Conservation (phyloP, 2,797 vertebrate genomes). For the Microctenopoma steveboyesi region DNA sequence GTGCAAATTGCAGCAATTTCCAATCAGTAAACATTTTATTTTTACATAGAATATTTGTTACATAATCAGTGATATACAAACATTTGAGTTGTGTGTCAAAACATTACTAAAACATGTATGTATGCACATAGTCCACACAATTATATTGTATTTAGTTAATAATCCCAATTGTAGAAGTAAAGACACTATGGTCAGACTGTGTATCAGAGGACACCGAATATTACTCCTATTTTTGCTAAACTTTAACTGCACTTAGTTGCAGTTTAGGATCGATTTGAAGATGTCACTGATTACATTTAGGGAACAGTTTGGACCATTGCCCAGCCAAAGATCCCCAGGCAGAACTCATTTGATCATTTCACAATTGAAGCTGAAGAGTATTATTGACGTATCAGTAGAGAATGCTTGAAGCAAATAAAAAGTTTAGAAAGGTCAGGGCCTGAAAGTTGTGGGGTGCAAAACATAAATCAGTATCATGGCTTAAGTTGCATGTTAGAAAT, state of each 20-base stretch:
- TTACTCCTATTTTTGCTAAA: constrained; percentile 30
- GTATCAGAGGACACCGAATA: constrained; percentile 18
- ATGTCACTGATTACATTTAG: constrained; percentile 57
- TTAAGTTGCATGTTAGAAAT: too few species aligned
- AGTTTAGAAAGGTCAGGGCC: constrained; percentile 18
- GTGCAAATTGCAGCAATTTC: too few species aligned
- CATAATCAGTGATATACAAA: not conserved
- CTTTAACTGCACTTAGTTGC: constrained; percentile 35
- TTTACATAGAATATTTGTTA: too few species aligned
- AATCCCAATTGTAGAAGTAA: constrained; percentile 1
- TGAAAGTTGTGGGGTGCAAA: not conserved
- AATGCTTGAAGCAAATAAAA: constrained; percentile 23
- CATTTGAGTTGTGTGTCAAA: not conserved
- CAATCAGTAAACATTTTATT: too few species aligned
- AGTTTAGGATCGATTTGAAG: constrained; percentile 55
- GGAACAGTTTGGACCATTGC: constrained; percentile 40
- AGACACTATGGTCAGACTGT: constrained; percentile 30
- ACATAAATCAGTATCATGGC: too few species aligned
- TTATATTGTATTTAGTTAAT: not conserved
- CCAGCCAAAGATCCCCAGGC: constrained; percentile 38
- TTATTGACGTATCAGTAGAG: constrained; percentile 34
- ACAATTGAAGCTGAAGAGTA: constrained; percentile 33
- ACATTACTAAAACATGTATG: not conserved
- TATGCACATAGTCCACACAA: not conserved
- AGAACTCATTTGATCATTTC: constrained; percentile 37